Conservation (phyloP, 2,888 invertebrate genomes). For the Caenorhabditis afra region DNA sequence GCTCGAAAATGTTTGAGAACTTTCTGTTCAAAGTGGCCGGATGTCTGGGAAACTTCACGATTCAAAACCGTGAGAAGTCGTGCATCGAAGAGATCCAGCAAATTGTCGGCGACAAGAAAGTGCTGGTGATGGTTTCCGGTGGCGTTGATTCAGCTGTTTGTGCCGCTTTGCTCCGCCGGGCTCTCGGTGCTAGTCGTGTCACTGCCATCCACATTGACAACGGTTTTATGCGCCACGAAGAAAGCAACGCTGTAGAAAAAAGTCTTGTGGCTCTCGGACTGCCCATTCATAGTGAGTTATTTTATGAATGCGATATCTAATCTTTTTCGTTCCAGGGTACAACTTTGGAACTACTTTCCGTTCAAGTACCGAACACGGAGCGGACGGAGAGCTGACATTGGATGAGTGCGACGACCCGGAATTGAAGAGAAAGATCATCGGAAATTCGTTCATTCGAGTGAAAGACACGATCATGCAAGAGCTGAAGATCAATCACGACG, state of each 20-base stretch:
- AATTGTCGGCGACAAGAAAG: conserved; percentile 91
- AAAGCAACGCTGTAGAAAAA: conserved; percentile 88
- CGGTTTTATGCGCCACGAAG: conserved; percentile 92
- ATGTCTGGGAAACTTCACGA: conserved; percentile 86
- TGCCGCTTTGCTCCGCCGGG: conserved; percentile 93
- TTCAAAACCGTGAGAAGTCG: conserved; percentile 89
- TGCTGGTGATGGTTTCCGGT: conserved; percentile 90
- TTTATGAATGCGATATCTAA: too few species aligned
- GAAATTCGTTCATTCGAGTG: conserved; percentile 94
- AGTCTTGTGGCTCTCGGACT: conserved; percentile 72
- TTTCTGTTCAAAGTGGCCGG: conserved; percentile 89
- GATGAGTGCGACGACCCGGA: conserved; percentile 87
- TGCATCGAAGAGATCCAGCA: conserved; percentile 94
- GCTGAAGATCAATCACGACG: conserved; percentile 92
- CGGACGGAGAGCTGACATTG: conserved; percentile 54
- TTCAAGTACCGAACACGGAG: conserved; percentile 62
- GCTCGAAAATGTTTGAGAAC: conserved; percentile 85
- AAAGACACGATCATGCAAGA: conserved; percentile 80
- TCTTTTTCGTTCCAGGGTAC: conserved; percentile 67
- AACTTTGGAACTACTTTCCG: conserved; percentile 73
- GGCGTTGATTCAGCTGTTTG: conserved; percentile 99
- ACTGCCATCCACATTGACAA: conserved; percentile 98
- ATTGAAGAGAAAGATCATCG: conserved; percentile 97
- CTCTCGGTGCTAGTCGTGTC: conserved; percentile 87
- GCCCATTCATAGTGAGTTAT: conserved; percentile 68